A percentile compares a stretch with the other conserved stretches of the same genome.
Evolutionary conservation across 1,140 invertebrate genomes (phyloP).

Genomic region (Steinernema khuongi): DNA sequence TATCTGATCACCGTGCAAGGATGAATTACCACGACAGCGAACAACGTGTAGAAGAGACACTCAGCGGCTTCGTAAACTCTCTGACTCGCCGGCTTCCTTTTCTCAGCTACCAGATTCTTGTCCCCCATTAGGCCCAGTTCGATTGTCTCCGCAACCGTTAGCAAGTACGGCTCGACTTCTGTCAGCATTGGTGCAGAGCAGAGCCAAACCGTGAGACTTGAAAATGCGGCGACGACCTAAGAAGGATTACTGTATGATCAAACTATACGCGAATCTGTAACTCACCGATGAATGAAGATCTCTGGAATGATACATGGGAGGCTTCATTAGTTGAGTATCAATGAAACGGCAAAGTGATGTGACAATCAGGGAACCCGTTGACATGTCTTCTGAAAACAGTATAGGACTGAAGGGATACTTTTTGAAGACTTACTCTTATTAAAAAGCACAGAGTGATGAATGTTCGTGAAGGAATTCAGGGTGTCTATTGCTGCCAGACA

Average conservation of each 20-base stretch:
- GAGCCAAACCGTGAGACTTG: constrained; percentile 84
- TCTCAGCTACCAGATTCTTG: constrained; percentile 67
- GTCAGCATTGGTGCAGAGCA: constrained; percentile 75
- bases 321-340: constrained; percentile 85
- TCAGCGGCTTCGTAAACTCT: constrained; percentile 55
- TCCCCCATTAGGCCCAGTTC: constrained; percentile 94
- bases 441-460: constrained; percentile 48
- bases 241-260: constrained; percentile 21
- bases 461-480: constrained; percentile 45
- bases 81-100: constrained; percentile 54
- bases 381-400: constrained; percentile 69
- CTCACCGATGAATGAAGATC: constrained; percentile 87
- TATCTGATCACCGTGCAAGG: no score
- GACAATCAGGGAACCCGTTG: constrained; percentile 84
- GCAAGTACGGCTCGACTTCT: constrained; percentile 84
- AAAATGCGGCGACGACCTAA: constrained; percentile 78
- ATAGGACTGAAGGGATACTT: constrained; percentile 13
- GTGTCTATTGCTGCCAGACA: constrained; percentile 52
- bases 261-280: constrained; percentile 16
- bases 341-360: constrained; percentile 69
- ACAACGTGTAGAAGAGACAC: constrained; percentile 43
- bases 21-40: constrained; percentile 35
- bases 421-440: constrained; percentile 39
- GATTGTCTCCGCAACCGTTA: constrained; percentile 86
- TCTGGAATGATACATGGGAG: constrained; percentile 87